Conservation (phyloP, 37 sponge, comb jelly and placozoan genomes). For the Agelas oroides region DNA sequence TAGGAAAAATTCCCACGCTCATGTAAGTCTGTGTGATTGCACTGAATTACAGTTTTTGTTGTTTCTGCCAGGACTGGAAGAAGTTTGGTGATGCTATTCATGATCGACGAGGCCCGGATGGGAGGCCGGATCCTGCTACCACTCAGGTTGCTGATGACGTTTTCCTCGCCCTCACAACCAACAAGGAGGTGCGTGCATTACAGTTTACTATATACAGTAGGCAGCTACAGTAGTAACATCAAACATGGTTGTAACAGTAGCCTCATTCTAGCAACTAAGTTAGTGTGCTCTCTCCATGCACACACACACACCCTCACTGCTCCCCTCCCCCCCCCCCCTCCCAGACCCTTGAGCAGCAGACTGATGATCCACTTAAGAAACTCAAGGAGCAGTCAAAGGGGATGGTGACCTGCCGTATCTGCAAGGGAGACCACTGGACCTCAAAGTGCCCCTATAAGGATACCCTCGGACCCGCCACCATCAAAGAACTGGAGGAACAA, state of each 20-base stretch:
- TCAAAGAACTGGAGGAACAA: constrained; percentile 38
- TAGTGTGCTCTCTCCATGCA: too few relatives aligned
- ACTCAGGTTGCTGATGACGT: constrained; percentile 91
- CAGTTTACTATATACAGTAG: too few relatives aligned
- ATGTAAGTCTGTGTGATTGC: too few relatives aligned
- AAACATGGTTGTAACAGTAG: too few relatives aligned
- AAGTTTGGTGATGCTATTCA: constrained; percentile 90
- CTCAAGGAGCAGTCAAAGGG: constrained; percentile 61
- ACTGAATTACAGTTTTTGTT: neutral
- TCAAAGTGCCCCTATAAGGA: constrained; percentile 95
- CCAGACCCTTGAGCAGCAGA: constrained; percentile 80
- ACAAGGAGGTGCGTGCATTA: constrained; percentile 60
- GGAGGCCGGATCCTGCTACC: constrained; percentile 79
- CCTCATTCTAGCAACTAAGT: too few relatives aligned
- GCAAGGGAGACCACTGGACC: constrained; percentile 97
- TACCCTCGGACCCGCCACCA: constrained; percentile 61
- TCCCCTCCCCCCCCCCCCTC: too few relatives aligned
- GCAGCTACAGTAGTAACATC: too few relatives aligned
- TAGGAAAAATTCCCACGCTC: too few relatives aligned
- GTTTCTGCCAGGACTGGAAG: constrained; percentile 68
- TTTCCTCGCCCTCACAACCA: constrained; percentile 87
- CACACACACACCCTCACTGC: neutral
- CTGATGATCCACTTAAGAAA: constrained; percentile 83
- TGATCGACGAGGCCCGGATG: constrained; percentile 37
- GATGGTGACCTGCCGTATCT: constrained; percentile 93